Percentiles rank a stretch among this genome's conserved stretches.
Evolutionary conservation across 37 sponge, comb jelly and placozoan species (phyloP).

Genomic region (Chondrilla cf. caribensis): DNA sequence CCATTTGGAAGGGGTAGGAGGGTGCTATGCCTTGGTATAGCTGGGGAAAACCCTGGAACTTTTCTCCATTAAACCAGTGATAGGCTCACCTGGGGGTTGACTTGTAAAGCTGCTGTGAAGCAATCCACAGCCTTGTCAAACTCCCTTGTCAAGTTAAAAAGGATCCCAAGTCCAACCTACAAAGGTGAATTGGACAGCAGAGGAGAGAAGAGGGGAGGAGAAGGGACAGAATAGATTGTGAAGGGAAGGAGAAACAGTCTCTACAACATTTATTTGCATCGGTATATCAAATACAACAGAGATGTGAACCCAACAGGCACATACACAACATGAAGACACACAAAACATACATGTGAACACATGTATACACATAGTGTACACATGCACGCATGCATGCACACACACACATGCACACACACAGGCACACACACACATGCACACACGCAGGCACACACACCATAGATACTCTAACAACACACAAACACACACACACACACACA

Average conservation of each 20-base stretch:
- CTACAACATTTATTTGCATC: no score
- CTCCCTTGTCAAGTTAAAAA: constrained; percentile 81
- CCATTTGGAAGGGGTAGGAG: no score
- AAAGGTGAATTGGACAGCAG: no score
- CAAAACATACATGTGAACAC: not conserved
- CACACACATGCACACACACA: constrained; percentile 13
- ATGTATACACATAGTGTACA: not conserved
- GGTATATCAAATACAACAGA: no score
- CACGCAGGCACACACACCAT: constrained; percentile 5
- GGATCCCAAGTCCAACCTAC: constrained; percentile 74
- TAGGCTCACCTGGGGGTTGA: constrained; percentile 47
- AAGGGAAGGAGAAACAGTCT: not conserved
- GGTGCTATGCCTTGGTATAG: no score
- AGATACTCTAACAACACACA: no score
- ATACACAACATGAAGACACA: not conserved
- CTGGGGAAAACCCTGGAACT: no score
- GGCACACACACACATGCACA: constrained; percentile 23
- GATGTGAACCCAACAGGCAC: no score
- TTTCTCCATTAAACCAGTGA: no score
- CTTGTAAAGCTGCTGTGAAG: constrained; percentile 70
- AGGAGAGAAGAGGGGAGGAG: not conserved
- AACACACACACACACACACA: no score
- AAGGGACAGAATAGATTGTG: not conserved
- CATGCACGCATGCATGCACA: not conserved
- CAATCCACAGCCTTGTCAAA: constrained; percentile 89